Percentiles rank a stretch among this genome's conserved stretches.
Evolutionary conservation across 2,888 invertebrate species (phyloP).

Genomic region (Dusona sp.): DNA sequence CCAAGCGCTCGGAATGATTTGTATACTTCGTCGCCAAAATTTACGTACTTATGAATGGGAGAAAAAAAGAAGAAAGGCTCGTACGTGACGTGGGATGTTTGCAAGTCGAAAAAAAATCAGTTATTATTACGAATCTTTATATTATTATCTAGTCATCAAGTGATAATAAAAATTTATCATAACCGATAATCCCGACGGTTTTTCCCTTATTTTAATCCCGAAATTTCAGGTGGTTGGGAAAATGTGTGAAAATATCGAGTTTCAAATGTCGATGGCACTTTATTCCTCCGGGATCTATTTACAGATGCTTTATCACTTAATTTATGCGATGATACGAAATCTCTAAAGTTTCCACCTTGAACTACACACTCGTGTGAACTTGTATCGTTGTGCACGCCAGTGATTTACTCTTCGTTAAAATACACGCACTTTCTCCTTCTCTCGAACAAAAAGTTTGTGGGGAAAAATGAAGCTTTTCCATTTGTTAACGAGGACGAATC

Average conservation of each 20-base stretch:
- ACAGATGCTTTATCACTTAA: conserved; percentile 76
- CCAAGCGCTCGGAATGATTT: conserved; percentile 29
- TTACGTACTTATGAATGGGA: neutral
- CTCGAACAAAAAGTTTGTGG: conserved; percentile 30
- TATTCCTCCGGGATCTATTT: conserved; percentile 80
- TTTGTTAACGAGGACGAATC: conserved; percentile 31
- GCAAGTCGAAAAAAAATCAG: conserved; percentile 74
- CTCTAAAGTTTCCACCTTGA: conserved; percentile 69
- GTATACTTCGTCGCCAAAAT: conserved; percentile 45
- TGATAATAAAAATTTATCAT: conserved; percentile 84
- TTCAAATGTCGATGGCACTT: conserved; percentile 81
- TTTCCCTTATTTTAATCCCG: neutral
- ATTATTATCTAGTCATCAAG: conserved; percentile 84
- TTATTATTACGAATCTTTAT: conserved; percentile 84
- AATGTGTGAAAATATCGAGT: neutral
- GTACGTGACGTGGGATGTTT: conserved; percentile 66
- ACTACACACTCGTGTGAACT: conserved; percentile 75
- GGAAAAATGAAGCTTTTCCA: conserved; percentile 32
- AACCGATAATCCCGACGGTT: conserved; percentile 73
- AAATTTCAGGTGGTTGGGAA: neutral
- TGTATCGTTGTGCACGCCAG: conserved; percentile 60
- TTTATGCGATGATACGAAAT: conserved; percentile 58
- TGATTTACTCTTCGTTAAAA: conserved; percentile 9
- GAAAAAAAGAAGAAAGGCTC: conserved; percentile 52
- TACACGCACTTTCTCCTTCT: conserved; percentile 40